Evolutionary conservation across 2,888 invertebrate genomes (phyloP).

Genomic region (Aethes cnicana): DNA sequence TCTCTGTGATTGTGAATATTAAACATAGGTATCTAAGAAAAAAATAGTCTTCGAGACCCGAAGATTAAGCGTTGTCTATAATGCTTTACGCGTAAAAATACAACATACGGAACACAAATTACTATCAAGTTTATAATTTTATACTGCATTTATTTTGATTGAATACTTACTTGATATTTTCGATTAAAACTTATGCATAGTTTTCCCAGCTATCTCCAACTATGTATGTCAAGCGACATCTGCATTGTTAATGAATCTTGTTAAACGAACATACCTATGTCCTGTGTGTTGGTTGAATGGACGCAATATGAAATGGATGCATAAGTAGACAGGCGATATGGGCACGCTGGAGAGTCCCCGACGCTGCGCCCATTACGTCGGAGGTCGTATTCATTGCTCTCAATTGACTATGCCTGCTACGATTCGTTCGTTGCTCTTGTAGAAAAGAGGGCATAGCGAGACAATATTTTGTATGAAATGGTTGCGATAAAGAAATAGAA

Average conservation of each 20-base stretch:
- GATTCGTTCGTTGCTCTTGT: conserved; percentile 46
- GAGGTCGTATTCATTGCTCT: conserved; percentile 71
- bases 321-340: conserved; percentile 21
- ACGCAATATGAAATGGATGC: conserved; percentile 18
- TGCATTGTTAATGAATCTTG: conserved; percentile 24
- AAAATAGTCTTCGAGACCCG: too few species aligned
- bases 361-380: conserved; percentile 32
- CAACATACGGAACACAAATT: too few species aligned
- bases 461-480: conserved; percentile 7
- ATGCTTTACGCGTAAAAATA: too few species aligned
- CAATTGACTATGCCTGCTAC: conserved; percentile 61
- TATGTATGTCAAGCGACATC: conserved; percentile 6
- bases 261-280: background rate
- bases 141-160: too few species aligned
- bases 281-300: background rate
- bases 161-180: conserved; percentile 4
- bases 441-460: conserved; percentile 22
- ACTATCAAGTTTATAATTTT: too few species aligned
- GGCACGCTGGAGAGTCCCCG: conserved; percentile 21
- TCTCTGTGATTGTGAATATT: too few species aligned
- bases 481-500: background rate
- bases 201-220: background rate
- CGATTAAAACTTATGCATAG: background rate
- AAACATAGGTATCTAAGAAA: too few species aligned
- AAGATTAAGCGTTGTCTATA: too few species aligned